These are phyloP conservation scores for Podabrus alpinus DNA, from an alignment of 2,888 invertebrate species.

Conservation along the genomic window DNA sequence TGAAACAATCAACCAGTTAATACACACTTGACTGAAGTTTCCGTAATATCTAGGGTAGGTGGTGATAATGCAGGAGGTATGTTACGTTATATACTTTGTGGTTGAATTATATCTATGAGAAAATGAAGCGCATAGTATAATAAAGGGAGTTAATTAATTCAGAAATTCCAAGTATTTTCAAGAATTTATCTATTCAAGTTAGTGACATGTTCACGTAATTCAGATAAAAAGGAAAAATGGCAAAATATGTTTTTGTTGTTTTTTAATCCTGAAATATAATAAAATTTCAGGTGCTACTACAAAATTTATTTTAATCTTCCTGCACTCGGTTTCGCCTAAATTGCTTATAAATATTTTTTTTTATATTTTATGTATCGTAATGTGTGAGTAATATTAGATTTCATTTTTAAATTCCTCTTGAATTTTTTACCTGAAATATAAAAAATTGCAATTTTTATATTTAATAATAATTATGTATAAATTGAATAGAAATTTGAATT, in stretches of 20 bases:
- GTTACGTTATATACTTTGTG: neutral
- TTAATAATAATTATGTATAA: too few species aligned
- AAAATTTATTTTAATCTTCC: neutral
- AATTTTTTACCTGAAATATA: too few species aligned
- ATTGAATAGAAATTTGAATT: too few species aligned
- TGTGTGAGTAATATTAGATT: too few species aligned
- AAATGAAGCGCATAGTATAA: neutral
- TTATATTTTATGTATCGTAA: too few species aligned
- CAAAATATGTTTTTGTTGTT: neutral
- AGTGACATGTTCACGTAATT: neutral
- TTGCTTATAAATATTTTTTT: too few species aligned
- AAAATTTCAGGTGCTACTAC: neutral
- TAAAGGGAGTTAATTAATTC: constrained; percentile 1
- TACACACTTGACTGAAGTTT: constrained; percentile 19
- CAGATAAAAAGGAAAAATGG: neutral
- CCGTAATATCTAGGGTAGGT: constrained; percentile 10
- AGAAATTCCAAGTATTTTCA: neutral
- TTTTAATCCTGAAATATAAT: too few species aligned
- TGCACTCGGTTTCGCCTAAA: neutral
- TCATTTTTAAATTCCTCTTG: too few species aligned
- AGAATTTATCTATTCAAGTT: neutral
- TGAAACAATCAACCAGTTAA: constrained; percentile 17
- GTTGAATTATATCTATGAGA: constrained; percentile 11
- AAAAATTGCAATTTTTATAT: too few species aligned
- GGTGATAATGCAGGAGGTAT: constrained; percentile 7